phyloP scores from a whole-genome alignment of 2,113 vertebrate species.

The Anguilla rostrata region DNA sequence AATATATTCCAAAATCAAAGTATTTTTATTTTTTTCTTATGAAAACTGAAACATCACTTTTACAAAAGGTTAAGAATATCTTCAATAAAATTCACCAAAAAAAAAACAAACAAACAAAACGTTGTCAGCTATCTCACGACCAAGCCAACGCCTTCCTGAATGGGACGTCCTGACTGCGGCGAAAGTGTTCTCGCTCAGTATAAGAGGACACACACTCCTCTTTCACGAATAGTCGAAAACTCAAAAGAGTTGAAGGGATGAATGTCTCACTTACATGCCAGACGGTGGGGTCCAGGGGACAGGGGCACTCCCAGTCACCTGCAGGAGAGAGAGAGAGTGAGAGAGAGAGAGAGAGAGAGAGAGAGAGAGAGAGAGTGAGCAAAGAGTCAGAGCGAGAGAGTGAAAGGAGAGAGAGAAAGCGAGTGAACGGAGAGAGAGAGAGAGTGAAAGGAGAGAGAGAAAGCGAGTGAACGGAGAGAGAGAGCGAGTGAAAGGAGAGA shows the following conservation, averaged over 20 bases:
- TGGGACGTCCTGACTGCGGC: background rate
- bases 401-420: constrained; percentile 6
- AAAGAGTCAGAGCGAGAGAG: too few species aligned
- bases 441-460: too few species aligned
- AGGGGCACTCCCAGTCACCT: constrained; percentile 92
- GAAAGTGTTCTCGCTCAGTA: background rate
- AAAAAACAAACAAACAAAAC: background rate
- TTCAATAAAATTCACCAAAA: too few species aligned
- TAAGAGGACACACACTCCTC: background rate
- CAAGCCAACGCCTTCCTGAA: background rate
- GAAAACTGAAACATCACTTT: too few species aligned
- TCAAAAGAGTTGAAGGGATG: background rate
- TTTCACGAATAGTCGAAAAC: background rate
- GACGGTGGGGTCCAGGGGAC: constrained; percentile 90
- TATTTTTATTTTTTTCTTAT: too few species aligned
- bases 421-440: background rate
- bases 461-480: too few species aligned
- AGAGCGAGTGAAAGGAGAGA: too few species aligned
- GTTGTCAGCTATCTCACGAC: background rate
- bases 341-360: background rate
- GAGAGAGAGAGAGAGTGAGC: background rate
- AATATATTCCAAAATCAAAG: too few species aligned
- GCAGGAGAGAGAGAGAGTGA: constrained; percentile 16
- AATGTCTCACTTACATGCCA: constrained; percentile 85
- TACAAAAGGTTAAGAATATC: too few species aligned